Conservation (phyloP, 2,113 vertebrate genomes). For the Engystomops pustulosus region DNA sequence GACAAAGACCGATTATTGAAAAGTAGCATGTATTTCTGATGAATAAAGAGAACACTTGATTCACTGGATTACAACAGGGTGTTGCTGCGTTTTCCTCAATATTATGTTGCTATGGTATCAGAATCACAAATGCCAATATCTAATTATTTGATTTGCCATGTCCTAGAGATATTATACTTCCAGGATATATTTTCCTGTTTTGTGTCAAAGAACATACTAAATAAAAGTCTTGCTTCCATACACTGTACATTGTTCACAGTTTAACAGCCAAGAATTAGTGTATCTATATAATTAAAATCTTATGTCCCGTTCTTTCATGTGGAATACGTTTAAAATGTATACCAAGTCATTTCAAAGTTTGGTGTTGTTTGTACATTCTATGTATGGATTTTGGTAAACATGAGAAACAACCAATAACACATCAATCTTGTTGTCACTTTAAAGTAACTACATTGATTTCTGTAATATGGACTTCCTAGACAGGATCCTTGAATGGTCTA, state of each 20-base stretch:
- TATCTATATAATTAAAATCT: background rate
- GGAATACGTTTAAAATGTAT: background rate
- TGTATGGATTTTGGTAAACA: slow-evolving; percentile 14
- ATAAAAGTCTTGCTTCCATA: background rate
- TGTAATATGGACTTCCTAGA: slow-evolving; percentile 23
- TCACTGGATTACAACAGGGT: too few species aligned
- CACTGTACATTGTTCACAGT: background rate
- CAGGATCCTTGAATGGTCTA: background rate
- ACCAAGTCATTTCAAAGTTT: background rate
- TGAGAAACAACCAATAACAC: background rate
- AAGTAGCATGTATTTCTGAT: too few species aligned
- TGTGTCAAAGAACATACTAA: background rate
- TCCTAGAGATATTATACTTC: background rate
- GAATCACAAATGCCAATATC: too few species aligned
- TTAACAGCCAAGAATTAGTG: background rate
- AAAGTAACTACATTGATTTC: slow-evolving; percentile 12
- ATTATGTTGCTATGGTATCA: too few species aligned
- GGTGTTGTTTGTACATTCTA: background rate
- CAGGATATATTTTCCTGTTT: background rate
- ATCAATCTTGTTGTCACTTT: slow-evolving; percentile 23
- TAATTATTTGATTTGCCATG: background rate
- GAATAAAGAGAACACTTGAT: too few species aligned
- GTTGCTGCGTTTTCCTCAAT: too few species aligned
- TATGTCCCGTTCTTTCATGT: background rate
- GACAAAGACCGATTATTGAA: too few species aligned